Evolutionary conservation across 1,140 invertebrate species (phyloP).

Genomic region (Drosophila mayri): DNA sequence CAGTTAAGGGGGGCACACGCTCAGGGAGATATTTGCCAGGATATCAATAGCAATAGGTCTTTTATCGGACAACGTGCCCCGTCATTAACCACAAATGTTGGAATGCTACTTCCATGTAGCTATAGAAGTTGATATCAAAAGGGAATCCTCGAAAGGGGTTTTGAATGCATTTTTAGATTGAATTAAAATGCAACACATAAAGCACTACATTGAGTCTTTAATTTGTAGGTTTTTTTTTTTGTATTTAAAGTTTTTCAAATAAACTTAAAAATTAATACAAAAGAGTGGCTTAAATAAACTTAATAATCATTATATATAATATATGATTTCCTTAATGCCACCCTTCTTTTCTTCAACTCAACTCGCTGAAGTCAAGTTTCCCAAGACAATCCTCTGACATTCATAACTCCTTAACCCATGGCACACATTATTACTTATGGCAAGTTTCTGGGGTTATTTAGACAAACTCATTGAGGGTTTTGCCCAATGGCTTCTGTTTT

Average conservation of each 20-base stretch:
- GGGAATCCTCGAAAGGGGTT: neutral
- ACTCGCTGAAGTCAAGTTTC: neutral
- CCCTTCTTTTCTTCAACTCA: too few relatives aligned
- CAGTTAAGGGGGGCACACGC: constrained; percentile 3
- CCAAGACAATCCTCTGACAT: neutral
- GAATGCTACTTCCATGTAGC: neutral
- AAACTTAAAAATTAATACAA: too few relatives aligned
- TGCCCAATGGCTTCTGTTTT: constrained; percentile 24
- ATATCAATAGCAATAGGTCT: neutral
- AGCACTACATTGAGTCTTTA: neutral
- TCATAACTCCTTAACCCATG: constrained; percentile 33
- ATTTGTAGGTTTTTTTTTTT: too few relatives aligned
- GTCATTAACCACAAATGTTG: constrained; percentile 70
- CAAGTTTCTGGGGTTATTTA: constrained; percentile 7
- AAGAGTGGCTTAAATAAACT: too few relatives aligned
- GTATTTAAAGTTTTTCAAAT: too few relatives aligned
- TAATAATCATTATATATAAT: neutral
- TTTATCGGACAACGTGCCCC: constrained; percentile 29
- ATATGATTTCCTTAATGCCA: too few relatives aligned
- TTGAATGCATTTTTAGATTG: neutral
- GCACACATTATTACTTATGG: constrained; percentile 2
- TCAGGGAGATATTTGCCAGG: neutral
- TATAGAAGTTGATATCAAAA: neutral
- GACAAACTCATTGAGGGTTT: constrained; percentile 21
- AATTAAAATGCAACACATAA: neutral